Base-by-base conservation (phyloP, 2,888 invertebrate genomes). In the Amblyjoppa fuscipennis region DNA sequence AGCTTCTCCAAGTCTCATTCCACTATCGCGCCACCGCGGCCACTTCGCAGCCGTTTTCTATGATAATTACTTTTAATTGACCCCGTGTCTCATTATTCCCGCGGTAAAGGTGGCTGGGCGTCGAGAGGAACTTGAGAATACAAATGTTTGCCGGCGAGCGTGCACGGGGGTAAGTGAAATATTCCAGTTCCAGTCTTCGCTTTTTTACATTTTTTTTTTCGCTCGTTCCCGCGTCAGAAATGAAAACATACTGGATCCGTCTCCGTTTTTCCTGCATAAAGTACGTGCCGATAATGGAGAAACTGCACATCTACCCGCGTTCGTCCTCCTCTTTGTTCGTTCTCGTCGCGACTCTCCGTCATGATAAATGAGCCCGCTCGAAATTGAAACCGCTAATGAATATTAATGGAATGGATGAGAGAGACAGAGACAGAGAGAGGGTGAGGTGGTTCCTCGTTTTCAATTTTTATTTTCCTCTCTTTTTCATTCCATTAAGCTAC, bases 361-460 rank as follows among this genome's bases (percentile, higher is more conserved):
- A 79, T 86, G 87, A 88, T 88, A 87, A 88, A 88, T 86, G 87
- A 86, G 78, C 83, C 74, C 77, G 75, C 73, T 86, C 79, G 83
- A 87, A 86, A 88, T 88, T 87, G 83, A 88, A 88, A 87, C 81
- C 87, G 56, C 87, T 88, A 85, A 88, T 88, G 89, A 89, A 88
- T 88, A 88, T 88, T 88, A 89, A 66, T 68, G 61, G 38, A 81
- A 66, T 34, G 64, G 3, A 45, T 56, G 45, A 59, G 45, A 78
- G 69, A 20, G 13, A 51, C 53, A 38, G 68, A 59, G 71, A 34
- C 45, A 64, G 70, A 70, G 74, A 64, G 38, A 70, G 28, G 25
- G 38, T 2, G 49, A 61, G 41, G 45, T 6, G n/a, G 11, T 28
- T 75, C 31, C 66, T 68, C 78, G 68, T 83, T 83, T 83, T 74